Evolutionary conservation across 2,797 vertebrate species (phyloP).

Genomic region (Cheracebus regulus): DNA sequence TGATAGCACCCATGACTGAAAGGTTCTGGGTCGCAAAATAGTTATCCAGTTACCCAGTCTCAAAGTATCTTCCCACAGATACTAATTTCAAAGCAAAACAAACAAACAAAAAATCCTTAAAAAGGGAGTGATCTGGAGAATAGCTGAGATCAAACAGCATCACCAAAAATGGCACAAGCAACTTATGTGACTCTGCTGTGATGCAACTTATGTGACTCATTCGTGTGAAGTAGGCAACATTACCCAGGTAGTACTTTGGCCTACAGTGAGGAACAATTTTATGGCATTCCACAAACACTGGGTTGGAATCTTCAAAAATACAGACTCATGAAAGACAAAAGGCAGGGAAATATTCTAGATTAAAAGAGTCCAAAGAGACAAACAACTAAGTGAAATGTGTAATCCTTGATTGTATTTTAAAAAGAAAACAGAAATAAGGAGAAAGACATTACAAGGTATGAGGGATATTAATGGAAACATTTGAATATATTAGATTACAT

Average conservation of each 20-base stretch:
- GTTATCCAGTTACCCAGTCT: not conserved
- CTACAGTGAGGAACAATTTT: not conserved
- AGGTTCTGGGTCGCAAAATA: not conserved
- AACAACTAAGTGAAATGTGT: not conserved
- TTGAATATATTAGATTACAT: not conserved
- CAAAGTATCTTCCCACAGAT: not conserved
- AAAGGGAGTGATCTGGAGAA: not conserved
- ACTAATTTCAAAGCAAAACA: not conserved
- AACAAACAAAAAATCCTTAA: not conserved
- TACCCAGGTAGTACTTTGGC: not conserved
- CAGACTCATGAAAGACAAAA: not conserved
- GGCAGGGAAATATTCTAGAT: not conserved
- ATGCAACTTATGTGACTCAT: not conserved
- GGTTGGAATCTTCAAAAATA: not conserved
- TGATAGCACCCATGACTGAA: not conserved
- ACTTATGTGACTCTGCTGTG: not conserved
- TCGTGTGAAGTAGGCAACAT: not conserved
- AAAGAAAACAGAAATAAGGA: not conserved
- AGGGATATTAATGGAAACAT: not conserved
- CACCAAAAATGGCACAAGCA: not conserved
- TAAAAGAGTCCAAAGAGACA: not conserved
- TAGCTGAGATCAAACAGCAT: not conserved
- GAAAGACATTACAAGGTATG: not conserved
- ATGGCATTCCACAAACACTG: not conserved
- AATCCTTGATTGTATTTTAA: not conserved